Base-by-base conservation (phyloP, 2,113 vertebrate genomes). In the Leucosticte australis region DNA sequence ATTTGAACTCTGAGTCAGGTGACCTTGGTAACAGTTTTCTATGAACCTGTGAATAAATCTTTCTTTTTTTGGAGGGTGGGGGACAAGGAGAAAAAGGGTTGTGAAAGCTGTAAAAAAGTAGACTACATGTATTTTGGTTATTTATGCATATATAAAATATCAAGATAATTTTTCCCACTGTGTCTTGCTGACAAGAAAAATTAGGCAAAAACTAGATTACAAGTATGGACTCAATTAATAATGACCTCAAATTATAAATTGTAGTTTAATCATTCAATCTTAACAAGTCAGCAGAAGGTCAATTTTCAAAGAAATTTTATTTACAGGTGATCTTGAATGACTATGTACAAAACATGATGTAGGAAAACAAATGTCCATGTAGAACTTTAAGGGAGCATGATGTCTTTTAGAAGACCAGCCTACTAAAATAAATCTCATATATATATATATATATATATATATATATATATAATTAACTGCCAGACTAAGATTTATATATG, bases 31-130 rank as follows among this genome's bases (percentile, higher is more conserved):
- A 55, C 26, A 37, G 42, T 76, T 93, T 83, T 77, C 52, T 63
- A 21, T 62, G 31, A 83, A 60, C 24, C 17, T 56, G 19, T 35
- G 18, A 76, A 46, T 42, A 76, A 80, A 27, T 24, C 4, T 82
- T 67, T 74, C 37, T 6, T 33, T 39, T 60, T 46, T 60, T 44
- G 0, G 1, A 2, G 4, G 4, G 1, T 30, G 7, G 2, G 0
- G 1, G 21, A 83, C 71, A 11, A 67, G 6, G 5, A 71, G 18
- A 47, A 80, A 69, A 82, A 31, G 7, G 5, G 5, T 23, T 84
- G 5, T 53, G 17, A 70, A 89, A 89, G 46, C 8, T 64, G 10
- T 20, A 30, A 60, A 55, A 57, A 81, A 6, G 2, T 37, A 46
- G 17, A 5, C 19, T 65, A 28, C 1, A 2, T n/a, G 26, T 3